Percentiles rank a stretch among this genome's conserved stretches.
These are phyloP conservation scores for Eulemur rufifrons DNA, from an alignment of 2,113 vertebrate genomes.

Conservation along the genomic window DNA sequence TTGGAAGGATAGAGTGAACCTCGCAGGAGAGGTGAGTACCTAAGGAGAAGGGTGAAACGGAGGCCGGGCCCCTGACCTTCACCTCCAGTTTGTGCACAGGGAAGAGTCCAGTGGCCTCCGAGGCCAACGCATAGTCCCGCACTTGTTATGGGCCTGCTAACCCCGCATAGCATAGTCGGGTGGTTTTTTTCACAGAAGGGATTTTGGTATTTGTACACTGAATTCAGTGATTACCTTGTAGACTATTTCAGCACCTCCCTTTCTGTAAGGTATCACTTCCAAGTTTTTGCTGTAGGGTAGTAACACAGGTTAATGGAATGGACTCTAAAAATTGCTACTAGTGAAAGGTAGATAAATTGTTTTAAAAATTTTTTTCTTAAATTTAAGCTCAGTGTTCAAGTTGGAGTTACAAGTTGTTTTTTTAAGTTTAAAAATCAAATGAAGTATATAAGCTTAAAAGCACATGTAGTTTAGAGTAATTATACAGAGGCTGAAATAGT, in stretches of 20 bases:
- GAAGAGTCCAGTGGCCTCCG: not conserved
- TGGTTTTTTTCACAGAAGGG: not conserved
- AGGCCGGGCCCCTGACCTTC: no score
- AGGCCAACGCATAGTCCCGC: not conserved
- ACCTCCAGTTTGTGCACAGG: not conserved
- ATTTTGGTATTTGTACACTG: not conserved
- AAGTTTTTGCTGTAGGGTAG: not conserved
- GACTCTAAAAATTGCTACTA: not conserved
- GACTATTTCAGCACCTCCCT: not conserved
- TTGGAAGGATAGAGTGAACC: not conserved
- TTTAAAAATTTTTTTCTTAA: conserved; percentile 7
- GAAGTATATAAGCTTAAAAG: not conserved
- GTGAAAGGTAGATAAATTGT: conserved; percentile 29
- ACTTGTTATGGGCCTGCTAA: not conserved
- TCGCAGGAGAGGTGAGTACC: not conserved
- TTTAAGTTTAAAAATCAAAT: not conserved
- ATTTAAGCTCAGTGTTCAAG: not conserved
- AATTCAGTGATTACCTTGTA: no score
- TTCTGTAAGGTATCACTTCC: not conserved
- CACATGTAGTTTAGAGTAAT: not conserved
- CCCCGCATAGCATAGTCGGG: not conserved
- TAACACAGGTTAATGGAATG: no score
- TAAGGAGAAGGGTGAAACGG: no score
- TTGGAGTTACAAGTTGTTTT: conserved; percentile 17
- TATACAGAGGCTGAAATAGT: not conserved